Evolutionary conservation across 1,140 invertebrate species (phyloP), one percentile per base, ranked within the genome.

Genomic region (Caenorhabditis inopinata): DNA sequence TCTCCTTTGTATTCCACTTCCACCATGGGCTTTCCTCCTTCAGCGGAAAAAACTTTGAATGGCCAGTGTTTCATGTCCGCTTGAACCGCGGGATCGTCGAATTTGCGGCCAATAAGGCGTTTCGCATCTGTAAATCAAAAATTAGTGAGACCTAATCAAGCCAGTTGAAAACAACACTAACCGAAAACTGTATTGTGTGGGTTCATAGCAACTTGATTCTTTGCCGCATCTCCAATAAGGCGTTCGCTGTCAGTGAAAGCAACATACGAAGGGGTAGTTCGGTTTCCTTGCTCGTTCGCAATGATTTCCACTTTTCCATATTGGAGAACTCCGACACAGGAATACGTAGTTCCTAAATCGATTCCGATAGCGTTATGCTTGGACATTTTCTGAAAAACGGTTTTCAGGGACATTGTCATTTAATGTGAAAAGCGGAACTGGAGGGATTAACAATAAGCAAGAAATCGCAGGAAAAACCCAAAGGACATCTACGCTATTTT

Each of bases 241-340:
- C 96, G 93, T 90, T 98, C 96, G 5, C 94, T 95, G 87, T 98
- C 96, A 73, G 94, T 97, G 91, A 98, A 97, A 80, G 95, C 95
- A 51, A 98, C 96, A 92, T 97, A 97, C 79, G 94, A 95, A 74
- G 96, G 96, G 78, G 96, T 98, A 42, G 96, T 98, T 87, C 96
- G 91, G 91, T 98, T 98, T 88, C 95, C 96, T 90, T 98, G 95
- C 90, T 97, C 95, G 89, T 97, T 97, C 84, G 95, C 95, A 90
- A 97, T 96, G 88, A 97, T 97, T 91, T 97, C 95, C 73, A 97
- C 95, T 90, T 96, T 96, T 87, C 95, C 93, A 88, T 92, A 85
- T 80, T 90, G 89, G 83, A 92, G 92, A 2, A 92, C 91, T 53
- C 91, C 91, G 18, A 91, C 90, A 82, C 90, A 91, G 5, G 90